Evolutionary conservation across 2,888 invertebrate species (phyloP).

Genomic region (Hypomecis atomaria): DNA sequence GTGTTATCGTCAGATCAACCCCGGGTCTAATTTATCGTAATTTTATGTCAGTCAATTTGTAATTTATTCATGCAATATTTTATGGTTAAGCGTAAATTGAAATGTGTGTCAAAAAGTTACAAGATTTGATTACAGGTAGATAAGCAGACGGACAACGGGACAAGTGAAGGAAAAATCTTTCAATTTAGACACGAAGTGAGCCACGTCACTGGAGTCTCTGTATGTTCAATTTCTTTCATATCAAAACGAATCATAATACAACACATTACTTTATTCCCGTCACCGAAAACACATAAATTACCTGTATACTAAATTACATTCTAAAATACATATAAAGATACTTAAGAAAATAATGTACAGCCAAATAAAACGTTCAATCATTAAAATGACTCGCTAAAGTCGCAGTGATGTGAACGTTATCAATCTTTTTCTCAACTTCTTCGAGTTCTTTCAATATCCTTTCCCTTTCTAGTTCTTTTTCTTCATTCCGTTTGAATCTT

Average conservation of each 20-base stretch:
- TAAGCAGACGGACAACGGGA: no score
- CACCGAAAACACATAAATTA: slow-evolving; percentile 7
- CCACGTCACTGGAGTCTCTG: no score
- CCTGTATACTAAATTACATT: slow-evolving; percentile 23
- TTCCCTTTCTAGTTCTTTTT: slow-evolving; percentile 37
- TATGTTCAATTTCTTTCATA: background rate
- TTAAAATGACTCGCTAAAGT: slow-evolving; percentile 11
- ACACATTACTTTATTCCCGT: slow-evolving; percentile 9
- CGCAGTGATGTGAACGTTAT: slow-evolving; percentile 43
- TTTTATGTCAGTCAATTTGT: no score
- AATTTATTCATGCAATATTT: no score
- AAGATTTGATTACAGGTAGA: no score
- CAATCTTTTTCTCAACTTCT: slow-evolving; percentile 53
- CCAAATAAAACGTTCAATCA: slow-evolving; percentile 1
- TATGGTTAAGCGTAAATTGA: no score
- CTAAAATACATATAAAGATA: slow-evolving; percentile 24
- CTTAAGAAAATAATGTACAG: slow-evolving; percentile 23
- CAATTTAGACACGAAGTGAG: no score
- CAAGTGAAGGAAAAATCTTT: no score
- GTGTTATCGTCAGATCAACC: no score
- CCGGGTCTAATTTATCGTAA: no score
- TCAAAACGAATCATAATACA: background rate
- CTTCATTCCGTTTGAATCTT: slow-evolving; percentile 40
- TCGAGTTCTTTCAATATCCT: slow-evolving; percentile 53
- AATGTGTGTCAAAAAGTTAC: no score